Conservation (phyloP, 2,888 invertebrate genomes). For the Amphimallon solstitiale region DNA sequence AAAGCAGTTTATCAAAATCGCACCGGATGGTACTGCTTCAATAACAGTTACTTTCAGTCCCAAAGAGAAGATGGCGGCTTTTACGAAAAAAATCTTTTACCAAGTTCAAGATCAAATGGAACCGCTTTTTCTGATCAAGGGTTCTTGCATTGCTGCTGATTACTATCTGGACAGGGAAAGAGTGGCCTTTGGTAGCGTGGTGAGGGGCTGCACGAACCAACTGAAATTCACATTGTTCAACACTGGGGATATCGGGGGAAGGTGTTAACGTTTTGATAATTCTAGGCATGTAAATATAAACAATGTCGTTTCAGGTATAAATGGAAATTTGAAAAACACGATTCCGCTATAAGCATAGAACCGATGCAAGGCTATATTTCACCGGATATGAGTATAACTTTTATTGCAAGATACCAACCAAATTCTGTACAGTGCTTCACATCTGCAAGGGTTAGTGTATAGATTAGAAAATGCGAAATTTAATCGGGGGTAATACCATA, state of each 20-base stretch:
- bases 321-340: slow-evolving; percentile 64
- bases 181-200: slow-evolving; percentile 67
- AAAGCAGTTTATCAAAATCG: slow-evolving; percentile 51
- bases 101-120: slow-evolving; percentile 64
- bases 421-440: slow-evolving; percentile 59
- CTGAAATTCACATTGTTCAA: slow-evolving; percentile 65
- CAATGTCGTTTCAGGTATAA: slow-evolving; percentile 60
- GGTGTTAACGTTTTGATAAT: slow-evolving; percentile 59
- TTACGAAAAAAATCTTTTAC: slow-evolving; percentile 62
- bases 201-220: slow-evolving; percentile 62
- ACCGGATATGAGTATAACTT: slow-evolving; percentile 71
- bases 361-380: slow-evolving; percentile 73
- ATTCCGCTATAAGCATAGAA: slow-evolving; percentile 68
- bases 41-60: slow-evolving; percentile 60
- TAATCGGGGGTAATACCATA: no score
- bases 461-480: no score
- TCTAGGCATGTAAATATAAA: slow-evolving; percentile 61
- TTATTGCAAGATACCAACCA: slow-evolving; percentile 72
- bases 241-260: slow-evolving; percentile 67
- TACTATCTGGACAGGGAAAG: slow-evolving; percentile 64
- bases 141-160: slow-evolving; percentile 66
- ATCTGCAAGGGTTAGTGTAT: slow-evolving; percentile 56
- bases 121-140: slow-evolving; percentile 66
- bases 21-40: slow-evolving; percentile 56
- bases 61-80: slow-evolving; percentile 54